Evolutionary conservation across 1,140 invertebrate genomes (phyloP), one percentile per base, ranked within the genome.

Genomic region (Leptinotarsa texana): DNA sequence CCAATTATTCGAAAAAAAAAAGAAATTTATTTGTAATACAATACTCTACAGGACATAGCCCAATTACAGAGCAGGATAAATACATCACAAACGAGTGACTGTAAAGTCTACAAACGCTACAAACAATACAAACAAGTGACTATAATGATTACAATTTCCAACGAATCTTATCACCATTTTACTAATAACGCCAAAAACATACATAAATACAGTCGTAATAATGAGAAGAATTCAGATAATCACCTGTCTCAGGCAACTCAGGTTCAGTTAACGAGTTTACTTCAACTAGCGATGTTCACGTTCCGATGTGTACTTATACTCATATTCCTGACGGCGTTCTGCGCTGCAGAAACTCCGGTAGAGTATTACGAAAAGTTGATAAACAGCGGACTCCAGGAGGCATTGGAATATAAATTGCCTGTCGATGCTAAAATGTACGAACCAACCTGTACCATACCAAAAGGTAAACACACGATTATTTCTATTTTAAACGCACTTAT

Each of bases 331-430:
- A n/a, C n/a, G 17, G 51, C 17, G 51, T 0, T 18, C 51, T 17
- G 51, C n/a, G 13, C 51, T 15, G 13, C 51, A 57, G 51, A 57
- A 57, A 57, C 15, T 57, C 51, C 51, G 51, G 51, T 57, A 8
- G 51, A 47, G 17, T 68, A 47, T 47, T 68, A 68, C 66, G 66
- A 68, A 17, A 68, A 68, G 13, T 42, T 68, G 24, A 68, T 68
- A 27, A 68, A 27, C 24, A 42, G 42, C n/a, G 11, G 42, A 68
- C 3, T 68, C n/a, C 13, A 68, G 42, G 42, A 68, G 33, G 66
- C 66, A 11, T 18, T 42, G 24, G 42, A 68, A 18, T 68, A 42
- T 47, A 17, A 68, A 47, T 3, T 47, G n/a, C 66, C 66, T 0
- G 42, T 33, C 5, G 42, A 68, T 47, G 66, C 66, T 13, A 68